Conservation (phyloP, 1,140 invertebrate species). For the Matsumurasca onukii region DNA sequence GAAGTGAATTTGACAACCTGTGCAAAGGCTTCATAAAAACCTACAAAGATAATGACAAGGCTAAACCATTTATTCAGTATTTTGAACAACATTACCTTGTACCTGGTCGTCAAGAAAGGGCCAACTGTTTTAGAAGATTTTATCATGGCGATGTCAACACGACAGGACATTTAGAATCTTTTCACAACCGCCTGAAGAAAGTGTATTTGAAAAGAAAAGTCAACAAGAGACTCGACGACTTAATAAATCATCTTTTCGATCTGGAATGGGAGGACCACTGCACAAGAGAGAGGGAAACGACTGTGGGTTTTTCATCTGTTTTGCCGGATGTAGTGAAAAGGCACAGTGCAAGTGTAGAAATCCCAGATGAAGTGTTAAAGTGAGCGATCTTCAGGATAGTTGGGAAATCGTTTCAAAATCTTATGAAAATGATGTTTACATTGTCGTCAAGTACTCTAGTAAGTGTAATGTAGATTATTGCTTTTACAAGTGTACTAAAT, state of each 20-base stretch:
- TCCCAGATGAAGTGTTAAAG: neutral
- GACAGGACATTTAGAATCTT: neutral
- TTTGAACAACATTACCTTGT: neutral
- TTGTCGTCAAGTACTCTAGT: no score
- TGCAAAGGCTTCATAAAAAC: neutral
- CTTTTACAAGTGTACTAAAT: neutral
- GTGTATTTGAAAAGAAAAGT: neutral
- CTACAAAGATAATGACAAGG: neutral
- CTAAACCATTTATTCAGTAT: neutral
- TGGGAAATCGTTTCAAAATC: neutral
- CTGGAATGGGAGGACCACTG: neutral
- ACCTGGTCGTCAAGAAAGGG: neutral
- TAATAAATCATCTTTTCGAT: neutral
- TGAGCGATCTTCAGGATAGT: no score
- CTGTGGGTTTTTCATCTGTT: neutral
- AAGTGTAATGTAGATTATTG: neutral
- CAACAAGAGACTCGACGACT: neutral
- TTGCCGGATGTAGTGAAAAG: neutral
- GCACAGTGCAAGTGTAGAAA: neutral
- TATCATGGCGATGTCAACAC: neutral
- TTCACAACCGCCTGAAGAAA: neutral
- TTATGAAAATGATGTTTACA: neutral
- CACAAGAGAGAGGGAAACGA: no score
- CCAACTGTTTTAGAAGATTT: neutral
- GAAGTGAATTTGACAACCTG: neutral